phyloP scores from a whole-genome alignment of 2,888 invertebrate species.

The Torymus tubicola region DNA sequence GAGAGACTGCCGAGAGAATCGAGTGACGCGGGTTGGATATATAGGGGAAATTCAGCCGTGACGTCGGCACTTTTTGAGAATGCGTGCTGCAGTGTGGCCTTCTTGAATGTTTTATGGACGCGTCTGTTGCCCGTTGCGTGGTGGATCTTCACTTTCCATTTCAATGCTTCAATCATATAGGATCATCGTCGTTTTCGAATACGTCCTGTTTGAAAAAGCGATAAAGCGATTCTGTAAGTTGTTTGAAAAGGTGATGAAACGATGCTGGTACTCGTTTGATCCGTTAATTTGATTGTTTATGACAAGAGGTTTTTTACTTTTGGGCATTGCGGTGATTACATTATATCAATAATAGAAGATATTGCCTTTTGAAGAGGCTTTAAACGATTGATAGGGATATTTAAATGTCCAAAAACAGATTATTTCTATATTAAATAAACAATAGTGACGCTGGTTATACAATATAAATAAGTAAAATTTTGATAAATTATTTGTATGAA shows the following conservation, averaged over 20 bases:
- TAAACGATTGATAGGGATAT: no score
- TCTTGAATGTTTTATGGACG: constrained; percentile 10
- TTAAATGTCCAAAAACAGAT: neutral
- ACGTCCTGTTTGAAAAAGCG: neutral
- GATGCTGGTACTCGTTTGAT: no score
- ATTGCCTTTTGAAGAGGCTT: no score
- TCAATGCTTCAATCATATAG: no score
- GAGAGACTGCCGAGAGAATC: constrained; percentile 30
- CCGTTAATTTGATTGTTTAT: no score
- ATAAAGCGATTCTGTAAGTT: neutral
- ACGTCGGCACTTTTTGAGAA: constrained; percentile 40
- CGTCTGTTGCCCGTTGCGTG: neutral
- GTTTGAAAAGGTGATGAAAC: neutral
- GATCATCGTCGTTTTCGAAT: neutral
- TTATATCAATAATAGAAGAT: no score
- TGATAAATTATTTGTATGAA: neutral
- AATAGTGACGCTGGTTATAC: neutral
- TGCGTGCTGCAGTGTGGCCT: neutral
- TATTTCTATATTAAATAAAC: neutral
- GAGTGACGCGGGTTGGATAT: constrained; percentile 19
- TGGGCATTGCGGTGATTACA: no score
- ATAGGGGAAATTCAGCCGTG: constrained; percentile 30
- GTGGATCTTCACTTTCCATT: no score
- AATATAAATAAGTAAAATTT: neutral
- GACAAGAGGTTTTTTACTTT: no score